A percentile compares a stretch with the other conserved stretches of the same genome.
These are phyloP conservation scores for Battus philenor DNA, from an alignment of 1,140 invertebrate species.

Conservation along the genomic window DNA sequence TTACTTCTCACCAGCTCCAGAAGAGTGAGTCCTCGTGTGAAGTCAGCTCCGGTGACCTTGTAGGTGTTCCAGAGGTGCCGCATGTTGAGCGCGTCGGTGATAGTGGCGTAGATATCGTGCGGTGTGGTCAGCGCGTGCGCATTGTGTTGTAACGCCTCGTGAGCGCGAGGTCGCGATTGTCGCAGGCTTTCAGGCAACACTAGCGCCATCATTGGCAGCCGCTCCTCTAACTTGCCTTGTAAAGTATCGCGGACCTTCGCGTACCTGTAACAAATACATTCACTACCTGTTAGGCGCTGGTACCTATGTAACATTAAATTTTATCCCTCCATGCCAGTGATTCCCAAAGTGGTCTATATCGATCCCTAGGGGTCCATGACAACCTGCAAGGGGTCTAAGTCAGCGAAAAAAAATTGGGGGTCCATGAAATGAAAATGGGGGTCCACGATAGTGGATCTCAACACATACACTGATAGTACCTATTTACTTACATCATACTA, in stretches of 20 bases:
- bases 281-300: too few species aligned
- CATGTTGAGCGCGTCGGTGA: constrained; percentile 80
- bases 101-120: constrained; percentile 87
- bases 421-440: too few species aligned
- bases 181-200: constrained; percentile 84
- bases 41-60: constrained; percentile 70
- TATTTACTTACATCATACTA: too few species aligned
- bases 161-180: constrained; percentile 77
- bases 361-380: too few species aligned
- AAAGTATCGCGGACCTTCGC: constrained; percentile 88
- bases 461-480: too few species aligned
- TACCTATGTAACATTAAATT: too few species aligned
- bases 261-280: too few species aligned
- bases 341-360: too few species aligned
- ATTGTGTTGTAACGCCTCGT: constrained; percentile 82
- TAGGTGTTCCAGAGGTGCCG: constrained; percentile 28
- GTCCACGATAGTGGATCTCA: too few species aligned
- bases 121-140: constrained; percentile 85
- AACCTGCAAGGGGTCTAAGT: too few species aligned
- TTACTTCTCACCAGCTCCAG: constrained; percentile 81
- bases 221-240: constrained; percentile 93
- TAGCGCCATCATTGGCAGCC: constrained; percentile 90
- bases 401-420: too few species aligned
- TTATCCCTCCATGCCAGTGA: too few species aligned
- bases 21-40: constrained; percentile 81